Conservation (phyloP, 1,140 invertebrate species). For the Sweltsa coloradensis region DNA sequence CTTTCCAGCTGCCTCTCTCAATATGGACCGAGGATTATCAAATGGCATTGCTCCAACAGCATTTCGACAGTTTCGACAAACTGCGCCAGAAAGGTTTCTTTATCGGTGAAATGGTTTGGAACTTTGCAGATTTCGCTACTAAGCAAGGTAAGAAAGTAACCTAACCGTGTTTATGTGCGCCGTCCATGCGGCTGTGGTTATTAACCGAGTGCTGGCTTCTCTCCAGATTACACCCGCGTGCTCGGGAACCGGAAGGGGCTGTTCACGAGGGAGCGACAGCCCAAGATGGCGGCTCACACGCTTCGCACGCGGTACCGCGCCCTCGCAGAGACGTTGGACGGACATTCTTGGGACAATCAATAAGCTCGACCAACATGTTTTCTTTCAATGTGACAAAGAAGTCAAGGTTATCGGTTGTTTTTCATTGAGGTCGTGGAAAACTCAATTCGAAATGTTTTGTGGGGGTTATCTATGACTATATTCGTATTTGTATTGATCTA, state of each 20-base stretch:
- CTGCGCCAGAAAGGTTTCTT: slow-evolving; percentile 34
- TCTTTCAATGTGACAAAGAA: too few relatives aligned
- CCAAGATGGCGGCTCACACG: slow-evolving; percentile 40
- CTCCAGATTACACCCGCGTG: slow-evolving; percentile 24
- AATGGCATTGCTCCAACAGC: slow-evolving; percentile 36
- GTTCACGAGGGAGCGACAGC: slow-evolving; percentile 45
- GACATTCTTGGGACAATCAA: too few relatives aligned
- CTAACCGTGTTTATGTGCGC: not conserved
- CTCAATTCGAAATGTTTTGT: too few relatives aligned
- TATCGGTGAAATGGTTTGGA: slow-evolving; percentile 56
- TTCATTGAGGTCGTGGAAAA: too few relatives aligned
- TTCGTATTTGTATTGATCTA: too few relatives aligned
- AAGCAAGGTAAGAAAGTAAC: slow-evolving; percentile 32
- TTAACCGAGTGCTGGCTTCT: too few relatives aligned
- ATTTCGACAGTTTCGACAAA: slow-evolving; percentile 44
- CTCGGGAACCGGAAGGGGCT: slow-evolving; percentile 48
- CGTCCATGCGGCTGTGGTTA: too few relatives aligned
- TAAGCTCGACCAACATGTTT: too few relatives aligned
- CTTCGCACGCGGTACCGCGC: slow-evolving; percentile 24
- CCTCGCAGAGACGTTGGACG: too few relatives aligned
- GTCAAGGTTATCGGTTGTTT: too few relatives aligned
- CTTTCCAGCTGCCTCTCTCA: slow-evolving; percentile 31
- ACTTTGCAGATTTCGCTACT: slow-evolving; percentile 55
- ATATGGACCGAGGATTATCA: slow-evolving; percentile 53
- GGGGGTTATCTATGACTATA: too few relatives aligned